Evolutionary conservation across 2,797 vertebrate species (phyloP).

Genomic region (Lagorchestes hirsutus): DNA sequence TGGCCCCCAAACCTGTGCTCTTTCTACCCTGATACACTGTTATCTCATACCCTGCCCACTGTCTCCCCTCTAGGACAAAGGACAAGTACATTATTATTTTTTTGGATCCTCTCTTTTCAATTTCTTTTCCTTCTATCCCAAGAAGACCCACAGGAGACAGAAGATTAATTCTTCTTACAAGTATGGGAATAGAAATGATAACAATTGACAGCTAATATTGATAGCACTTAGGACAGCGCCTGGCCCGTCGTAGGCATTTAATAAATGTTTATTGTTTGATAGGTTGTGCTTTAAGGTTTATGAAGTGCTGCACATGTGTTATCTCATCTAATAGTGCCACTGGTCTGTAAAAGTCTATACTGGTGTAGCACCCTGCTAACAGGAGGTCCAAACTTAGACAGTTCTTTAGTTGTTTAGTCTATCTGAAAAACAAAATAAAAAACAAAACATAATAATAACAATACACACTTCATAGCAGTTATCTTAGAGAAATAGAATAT

Average conservation of each 20-base stretch:
- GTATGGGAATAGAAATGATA: not conserved
- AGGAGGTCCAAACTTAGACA: not conserved
- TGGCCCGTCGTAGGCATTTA: not conserved
- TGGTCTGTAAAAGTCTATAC: not conserved
- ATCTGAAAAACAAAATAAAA: not conserved
- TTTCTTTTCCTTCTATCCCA: not conserved
- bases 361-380: not conserved
- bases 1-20: not conserved
- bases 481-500: not conserved
- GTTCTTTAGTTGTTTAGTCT: not conserved
- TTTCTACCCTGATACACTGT: not conserved
- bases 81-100: constrained; percentile 11
- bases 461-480: not conserved
- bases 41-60: not conserved
- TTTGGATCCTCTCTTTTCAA: not conserved
- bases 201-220: not conserved
- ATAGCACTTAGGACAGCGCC: not conserved
- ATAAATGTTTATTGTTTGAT: not conserved
- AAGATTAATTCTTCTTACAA: not conserved
- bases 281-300: not conserved
- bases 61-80: not conserved
- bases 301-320: not conserved
- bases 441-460: not conserved
- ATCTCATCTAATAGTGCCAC: not conserved
- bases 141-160: not conserved